phyloP scores from a whole-genome alignment of 2,797 vertebrate genomes.

The Falco novaeseelandiae region DNA sequence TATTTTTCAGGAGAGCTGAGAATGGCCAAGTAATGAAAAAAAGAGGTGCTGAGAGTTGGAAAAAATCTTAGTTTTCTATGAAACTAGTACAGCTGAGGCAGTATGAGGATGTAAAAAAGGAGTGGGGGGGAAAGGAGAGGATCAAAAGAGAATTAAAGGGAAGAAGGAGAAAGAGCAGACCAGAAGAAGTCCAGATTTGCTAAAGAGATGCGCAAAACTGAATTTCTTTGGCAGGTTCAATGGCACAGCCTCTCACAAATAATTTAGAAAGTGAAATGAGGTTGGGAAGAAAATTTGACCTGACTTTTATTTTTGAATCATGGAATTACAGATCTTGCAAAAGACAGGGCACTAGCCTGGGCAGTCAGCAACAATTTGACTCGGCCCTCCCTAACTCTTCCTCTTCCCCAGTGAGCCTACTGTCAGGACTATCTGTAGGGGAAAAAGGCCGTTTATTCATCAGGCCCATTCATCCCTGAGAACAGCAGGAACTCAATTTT shows the following conservation, averaged over 20 bases:
- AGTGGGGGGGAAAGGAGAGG: background rate
- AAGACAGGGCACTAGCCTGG: background rate
- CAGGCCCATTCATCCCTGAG: background rate
- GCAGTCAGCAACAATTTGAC: background rate
- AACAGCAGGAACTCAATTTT: background rate
- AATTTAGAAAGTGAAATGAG: background rate
- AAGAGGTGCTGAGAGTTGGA: background rate
- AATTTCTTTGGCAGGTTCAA: background rate
- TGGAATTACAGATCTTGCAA: background rate
- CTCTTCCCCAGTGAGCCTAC: background rate
- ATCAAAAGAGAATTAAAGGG: background rate
- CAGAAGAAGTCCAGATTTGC: background rate
- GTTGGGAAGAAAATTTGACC: background rate
- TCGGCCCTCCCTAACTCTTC: background rate
- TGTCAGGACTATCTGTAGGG: background rate
- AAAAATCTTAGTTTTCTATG: background rate
- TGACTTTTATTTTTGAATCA: background rate
- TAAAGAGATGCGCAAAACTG: background rate
- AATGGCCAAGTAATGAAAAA: background rate
- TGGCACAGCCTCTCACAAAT: background rate
- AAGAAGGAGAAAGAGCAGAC: background rate
- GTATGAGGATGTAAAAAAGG: background rate
- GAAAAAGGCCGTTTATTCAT: background rate
- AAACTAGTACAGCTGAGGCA: background rate
- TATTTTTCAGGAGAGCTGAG: background rate